Evolutionary conservation across 2,888 invertebrate genomes (phyloP).

Genomic region (Sinopyrophorus schimmeli): DNA sequence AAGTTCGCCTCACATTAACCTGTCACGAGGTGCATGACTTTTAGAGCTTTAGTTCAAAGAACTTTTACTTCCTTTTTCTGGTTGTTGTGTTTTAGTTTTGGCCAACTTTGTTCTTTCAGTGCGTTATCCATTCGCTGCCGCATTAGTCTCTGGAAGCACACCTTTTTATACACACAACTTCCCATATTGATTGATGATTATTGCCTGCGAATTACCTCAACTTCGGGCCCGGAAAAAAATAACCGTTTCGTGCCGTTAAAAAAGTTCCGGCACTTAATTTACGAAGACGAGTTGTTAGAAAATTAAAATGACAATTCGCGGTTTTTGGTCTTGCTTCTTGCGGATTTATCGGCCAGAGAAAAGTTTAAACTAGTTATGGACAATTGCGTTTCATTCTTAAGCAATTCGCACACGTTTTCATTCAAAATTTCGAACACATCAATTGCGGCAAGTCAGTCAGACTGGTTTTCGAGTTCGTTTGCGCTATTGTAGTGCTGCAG

Average conservation of each 20-base stretch:
- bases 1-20: slow-evolving; percentile 33
- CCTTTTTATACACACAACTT: slow-evolving; percentile 1
- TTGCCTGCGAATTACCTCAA: not conserved
- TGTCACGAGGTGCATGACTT: slow-evolving; percentile 37
- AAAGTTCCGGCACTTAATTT: no score
- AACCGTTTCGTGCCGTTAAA: no score
- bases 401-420: slow-evolving; percentile 27
- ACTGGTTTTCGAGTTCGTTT: slow-evolving; percentile 28
- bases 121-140: slow-evolving; percentile 14
- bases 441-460: slow-evolving; percentile 22
- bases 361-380: slow-evolving; percentile 1
- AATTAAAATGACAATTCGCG: no score
- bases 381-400: slow-evolving; percentile 21
- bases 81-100: slow-evolving; percentile 20
- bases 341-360: slow-evolving; percentile 1
- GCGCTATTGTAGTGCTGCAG: slow-evolving; percentile 32
- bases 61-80: slow-evolving; percentile 31
- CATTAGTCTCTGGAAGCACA: slow-evolving; percentile 3
- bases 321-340: no score
- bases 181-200: slow-evolving; percentile 14
- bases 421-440: slow-evolving; percentile 31
- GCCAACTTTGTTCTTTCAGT: slow-evolving; percentile 13
- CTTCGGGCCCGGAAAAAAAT: no score
- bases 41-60: slow-evolving; percentile 37
- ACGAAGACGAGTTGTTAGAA: no score